phyloP scores from a whole-genome alignment of 1,140 invertebrate species.

The Aphidius gifuensis region DNA sequence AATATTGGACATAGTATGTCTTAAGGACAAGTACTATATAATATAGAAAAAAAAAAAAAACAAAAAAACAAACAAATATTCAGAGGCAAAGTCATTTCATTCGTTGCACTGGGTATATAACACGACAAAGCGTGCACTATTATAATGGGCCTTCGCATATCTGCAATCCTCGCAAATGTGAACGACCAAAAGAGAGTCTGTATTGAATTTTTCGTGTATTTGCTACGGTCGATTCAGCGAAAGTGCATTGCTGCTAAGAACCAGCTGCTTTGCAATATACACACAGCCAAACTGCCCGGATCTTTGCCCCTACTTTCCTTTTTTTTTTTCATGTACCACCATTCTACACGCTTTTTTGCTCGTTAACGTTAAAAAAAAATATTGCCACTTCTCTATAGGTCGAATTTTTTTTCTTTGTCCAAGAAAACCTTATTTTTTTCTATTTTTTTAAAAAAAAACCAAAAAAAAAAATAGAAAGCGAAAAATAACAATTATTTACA shows the following conservation, averaged over 20 bases:
- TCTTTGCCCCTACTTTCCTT: neutral
- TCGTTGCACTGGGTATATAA: conserved; percentile 45
- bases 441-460: too few species aligned
- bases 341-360: too few species aligned
- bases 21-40: too few species aligned
- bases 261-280: conserved; percentile 14
- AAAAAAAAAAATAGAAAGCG: too few species aligned
- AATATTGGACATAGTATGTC: too few species aligned
- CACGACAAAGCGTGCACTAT: conserved; percentile 43
- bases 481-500: too few species aligned
- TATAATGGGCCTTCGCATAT: conserved; percentile 22
- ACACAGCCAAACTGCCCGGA: neutral
- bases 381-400: too few species aligned
- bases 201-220: conserved; percentile 55
- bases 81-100: conserved; percentile 29
- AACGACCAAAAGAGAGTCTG: conserved; percentile 30
- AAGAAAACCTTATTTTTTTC: too few species aligned
- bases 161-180: conserved; percentile 24
- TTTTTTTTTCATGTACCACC: neutral
- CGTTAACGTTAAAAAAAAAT: too few species aligned
- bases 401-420: too few species aligned
- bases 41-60: too few species aligned
- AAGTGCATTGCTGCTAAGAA: conserved; percentile 40
- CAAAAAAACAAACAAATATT: conserved; percentile 31
- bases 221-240: conserved; percentile 52